phyloP scores from a whole-genome alignment of 2,888 invertebrate genomes.

The Ochlodes sylvanus region DNA sequence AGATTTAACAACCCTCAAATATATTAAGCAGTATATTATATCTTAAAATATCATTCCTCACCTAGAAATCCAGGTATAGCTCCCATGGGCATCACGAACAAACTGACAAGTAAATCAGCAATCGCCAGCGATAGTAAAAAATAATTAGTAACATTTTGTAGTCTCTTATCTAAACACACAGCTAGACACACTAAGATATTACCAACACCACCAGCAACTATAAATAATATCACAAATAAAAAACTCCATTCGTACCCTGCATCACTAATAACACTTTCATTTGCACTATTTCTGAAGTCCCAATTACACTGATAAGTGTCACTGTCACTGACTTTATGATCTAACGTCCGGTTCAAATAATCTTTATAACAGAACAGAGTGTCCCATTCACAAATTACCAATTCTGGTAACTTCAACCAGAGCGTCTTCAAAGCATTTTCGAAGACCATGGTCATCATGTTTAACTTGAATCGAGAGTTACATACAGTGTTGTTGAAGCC shows the following conservation, averaged over 20 bases:
- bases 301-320: constrained; percentile 73
- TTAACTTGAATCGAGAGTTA: constrained; percentile 73
- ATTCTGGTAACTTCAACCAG: constrained; percentile 70
- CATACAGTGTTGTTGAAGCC: constrained; percentile 68
- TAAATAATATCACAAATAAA: constrained; percentile 93
- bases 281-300: constrained; percentile 61
- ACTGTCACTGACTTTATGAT: constrained; percentile 57
- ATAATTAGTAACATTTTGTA: constrained; percentile 98
- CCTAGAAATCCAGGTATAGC: constrained; percentile 97
- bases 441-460: constrained; percentile 66
- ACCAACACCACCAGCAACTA: constrained; percentile 94
- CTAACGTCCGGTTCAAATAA: constrained; percentile 67
- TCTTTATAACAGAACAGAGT: constrained; percentile 66
- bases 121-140: constrained; percentile 96
- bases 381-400: constrained; percentile 65
- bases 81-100: constrained; percentile 98
- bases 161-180: constrained; percentile 93
- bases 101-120: constrained; percentile 96
- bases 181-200: constrained; percentile 97
- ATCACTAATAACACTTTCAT: constrained; percentile 52
- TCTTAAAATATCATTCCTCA: constrained; percentile 87
- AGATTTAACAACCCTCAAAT: too few species aligned
- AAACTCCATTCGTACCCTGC: constrained; percentile 91
- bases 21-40: too few species aligned
- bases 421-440: constrained; percentile 73